Conservation (phyloP, 2,797 vertebrate species). For the Crocidura indochinensis region DNA sequence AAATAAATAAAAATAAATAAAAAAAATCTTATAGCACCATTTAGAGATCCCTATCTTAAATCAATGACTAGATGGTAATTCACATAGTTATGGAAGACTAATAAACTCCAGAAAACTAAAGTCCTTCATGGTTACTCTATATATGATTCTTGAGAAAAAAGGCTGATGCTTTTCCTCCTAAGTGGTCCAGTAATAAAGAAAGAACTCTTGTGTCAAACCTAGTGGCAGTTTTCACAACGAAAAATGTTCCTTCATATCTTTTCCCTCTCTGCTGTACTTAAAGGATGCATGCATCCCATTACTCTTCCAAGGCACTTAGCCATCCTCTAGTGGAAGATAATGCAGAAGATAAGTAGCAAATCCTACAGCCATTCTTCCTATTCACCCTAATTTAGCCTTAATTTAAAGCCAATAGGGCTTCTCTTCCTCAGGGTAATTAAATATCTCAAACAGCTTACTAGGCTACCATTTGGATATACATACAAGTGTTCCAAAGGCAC, state of each 20-base stretch:
- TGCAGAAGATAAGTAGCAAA: not conserved
- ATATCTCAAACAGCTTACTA: slow-evolving; percentile 13
- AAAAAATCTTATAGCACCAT: not conserved
- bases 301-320: not conserved
- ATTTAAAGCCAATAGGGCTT: not conserved
- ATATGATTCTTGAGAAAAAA: not conserved
- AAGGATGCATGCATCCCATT: not conserved
- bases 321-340: not conserved
- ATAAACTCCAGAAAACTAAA: slow-evolving; percentile 6
- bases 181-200: not conserved
- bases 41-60: not conserved
- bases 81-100: not conserved
- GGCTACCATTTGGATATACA: not conserved
- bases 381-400: not conserved
- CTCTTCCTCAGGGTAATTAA: not conserved
- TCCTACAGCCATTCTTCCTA: not conserved
- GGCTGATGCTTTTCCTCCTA: slow-evolving; percentile 8
- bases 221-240: not conserved
- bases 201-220: not conserved
- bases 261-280: not conserved
- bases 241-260: not conserved
- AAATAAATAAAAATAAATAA: too few relatives aligned
- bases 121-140: not conserved
- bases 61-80: not conserved
- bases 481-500: not conserved